Base-by-base conservation (phyloP, 2,888 invertebrate species). In the Argyresthia goedartella region DNA sequence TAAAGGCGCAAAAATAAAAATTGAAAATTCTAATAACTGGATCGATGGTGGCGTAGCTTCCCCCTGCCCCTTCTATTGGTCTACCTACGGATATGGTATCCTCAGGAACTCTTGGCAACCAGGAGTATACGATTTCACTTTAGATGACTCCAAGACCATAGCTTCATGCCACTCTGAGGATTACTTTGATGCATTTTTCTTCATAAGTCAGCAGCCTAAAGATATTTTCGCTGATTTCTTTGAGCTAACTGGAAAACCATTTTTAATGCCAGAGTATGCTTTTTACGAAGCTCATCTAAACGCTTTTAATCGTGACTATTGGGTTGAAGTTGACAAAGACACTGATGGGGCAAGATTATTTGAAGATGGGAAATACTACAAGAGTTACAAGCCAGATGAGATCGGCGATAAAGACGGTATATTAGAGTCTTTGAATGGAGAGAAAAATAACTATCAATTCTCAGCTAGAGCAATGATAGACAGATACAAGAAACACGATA, bases 381-480 rank as follows among this genome's bases (percentile, higher is more conserved):
- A 78, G 63, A 61, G 67, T 45, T 82, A 71, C 58, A 64, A 80
- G 55, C 84, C 82, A 4, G 63, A 72, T 50, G 67, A 82, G 36
- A 63, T 82, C 51, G 66, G 65, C 8, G 66, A 70, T 50, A 76
- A 73, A 57, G 61, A 59, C 11, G 85, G 85, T 8, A 69, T 81
- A 58, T 61, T 84, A 44, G 84, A 85, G 60, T 86, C 85, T 1
- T 63, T 86, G 15, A 86, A 86, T 54, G 85, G 85, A 13, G 84
- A 85, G 61, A 76, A 78, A 14, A 59, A 78, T 50, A 86, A 85
- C 55, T 85, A 85, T 54, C 82, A 84, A 59, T 86, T 86, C 63
- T 86, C 85, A 16, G 85, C 85, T 1, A 69, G 85, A 57, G 85
- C 76, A 6, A 86, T 85, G 85, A 66, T 86, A 44, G 84, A 80